Evolutionary conservation across 2,888 invertebrate species (phyloP).

Genomic region (Bimastos eiseni): DNA sequence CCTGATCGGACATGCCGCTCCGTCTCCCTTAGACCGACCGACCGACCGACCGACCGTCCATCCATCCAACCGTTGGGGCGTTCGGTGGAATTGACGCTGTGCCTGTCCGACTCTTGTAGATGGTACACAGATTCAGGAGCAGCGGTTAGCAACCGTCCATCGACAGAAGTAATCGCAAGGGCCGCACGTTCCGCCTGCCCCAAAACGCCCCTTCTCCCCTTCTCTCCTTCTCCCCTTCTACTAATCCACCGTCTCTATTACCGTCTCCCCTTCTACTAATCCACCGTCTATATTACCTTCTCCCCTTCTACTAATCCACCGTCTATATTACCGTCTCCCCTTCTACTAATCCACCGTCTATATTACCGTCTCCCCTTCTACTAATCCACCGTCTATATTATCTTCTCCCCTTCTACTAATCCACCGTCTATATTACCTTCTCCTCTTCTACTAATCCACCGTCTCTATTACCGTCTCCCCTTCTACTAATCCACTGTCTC

Average conservation of each 20-base stretch:
- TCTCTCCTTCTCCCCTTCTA: neutral
- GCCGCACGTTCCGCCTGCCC: constrained; percentile 22
- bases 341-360: no score
- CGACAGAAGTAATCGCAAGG: neutral
- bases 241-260: no score
- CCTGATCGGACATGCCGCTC: neutral
- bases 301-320: no score
- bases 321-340: no score
- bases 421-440: no score
- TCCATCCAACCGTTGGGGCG: constrained; percentile 24
- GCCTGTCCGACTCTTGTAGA: constrained; percentile 22
- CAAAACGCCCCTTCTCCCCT: constrained; percentile 18
- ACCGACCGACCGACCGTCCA: constrained; percentile 3
- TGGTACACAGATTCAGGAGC: neutral
- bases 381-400: no score
- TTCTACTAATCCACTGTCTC: no score
- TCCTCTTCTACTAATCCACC: no score
- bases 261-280: neutral
- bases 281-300: no score
- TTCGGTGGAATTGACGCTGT: constrained; percentile 14
- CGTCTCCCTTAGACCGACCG: neutral
- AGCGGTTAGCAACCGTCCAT: neutral
- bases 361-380: no score
- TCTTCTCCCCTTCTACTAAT: no score
- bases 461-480: no score